Conservation (phyloP, 2,888 invertebrate genomes). For the Drosophila diplacantha region DNA sequence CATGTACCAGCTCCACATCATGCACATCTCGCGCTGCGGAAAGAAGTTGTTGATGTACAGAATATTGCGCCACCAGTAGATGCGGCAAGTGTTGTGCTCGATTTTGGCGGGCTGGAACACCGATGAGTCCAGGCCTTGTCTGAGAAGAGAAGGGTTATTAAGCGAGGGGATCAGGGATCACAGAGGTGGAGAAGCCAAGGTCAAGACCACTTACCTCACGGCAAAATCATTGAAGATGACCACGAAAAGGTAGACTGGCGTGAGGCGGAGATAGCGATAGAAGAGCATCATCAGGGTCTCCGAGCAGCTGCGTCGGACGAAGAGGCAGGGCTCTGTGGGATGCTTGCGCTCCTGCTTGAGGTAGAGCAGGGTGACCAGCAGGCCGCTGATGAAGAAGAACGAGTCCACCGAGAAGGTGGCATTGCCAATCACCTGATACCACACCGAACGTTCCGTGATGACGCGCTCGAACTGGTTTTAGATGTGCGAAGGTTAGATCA, state of each 20-base stretch:
- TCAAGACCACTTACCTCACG: conserved; percentile 75
- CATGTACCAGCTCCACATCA: conserved; percentile 91
- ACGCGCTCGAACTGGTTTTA: conserved; percentile 82
- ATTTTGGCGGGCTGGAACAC: conserved; percentile 85
- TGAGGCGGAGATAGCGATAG: conserved; percentile 85
- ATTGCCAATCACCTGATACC: conserved; percentile 90
- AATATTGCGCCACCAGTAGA: conserved; percentile 91
- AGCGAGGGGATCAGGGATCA: rapidly evolving
- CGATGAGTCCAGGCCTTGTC: conserved; percentile 85
- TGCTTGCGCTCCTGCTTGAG: conserved; percentile 81
- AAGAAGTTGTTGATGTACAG: conserved; percentile 89
- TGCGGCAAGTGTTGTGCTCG: conserved; percentile 85
- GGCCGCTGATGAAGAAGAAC: conserved; percentile 91
- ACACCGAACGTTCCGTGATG: conserved; percentile 85
- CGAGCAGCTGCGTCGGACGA: conserved; percentile 56
- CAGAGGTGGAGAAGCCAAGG: no score
- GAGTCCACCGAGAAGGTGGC: conserved; percentile 92
- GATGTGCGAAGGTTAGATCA: conserved; percentile 64
- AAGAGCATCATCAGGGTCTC: conserved; percentile 76
- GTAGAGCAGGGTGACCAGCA: conserved; percentile 85
- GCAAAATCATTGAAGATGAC: conserved; percentile 86
- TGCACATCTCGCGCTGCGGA: conserved; percentile 86
- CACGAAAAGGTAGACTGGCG: conserved; percentile 89
- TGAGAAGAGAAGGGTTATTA: conserved; percentile 20
- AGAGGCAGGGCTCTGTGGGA: conserved; percentile 61